Evolutionary conservation across 2,113 vertebrate genomes (phyloP).

Genomic region (Leucosticte australis): DNA sequence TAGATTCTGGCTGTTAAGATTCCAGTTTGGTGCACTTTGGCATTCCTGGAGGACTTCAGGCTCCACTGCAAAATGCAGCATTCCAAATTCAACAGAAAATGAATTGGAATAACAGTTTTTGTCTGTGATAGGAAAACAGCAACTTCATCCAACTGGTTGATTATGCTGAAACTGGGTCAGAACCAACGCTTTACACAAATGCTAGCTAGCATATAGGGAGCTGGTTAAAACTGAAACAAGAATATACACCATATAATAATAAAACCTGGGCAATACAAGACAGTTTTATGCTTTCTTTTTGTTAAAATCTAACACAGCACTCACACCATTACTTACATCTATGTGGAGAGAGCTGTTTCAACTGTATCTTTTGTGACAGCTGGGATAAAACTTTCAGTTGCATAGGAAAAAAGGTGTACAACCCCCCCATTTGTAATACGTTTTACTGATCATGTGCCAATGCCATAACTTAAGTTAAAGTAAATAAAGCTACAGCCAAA

Average conservation of each 20-base stretch:
- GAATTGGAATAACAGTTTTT: background rate
- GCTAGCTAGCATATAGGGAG: background rate
- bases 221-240: background rate
- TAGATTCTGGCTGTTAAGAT: background rate
- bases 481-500: background rate
- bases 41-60: background rate
- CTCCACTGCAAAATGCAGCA: background rate
- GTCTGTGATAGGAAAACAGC: background rate
- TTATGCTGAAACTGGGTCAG: background rate
- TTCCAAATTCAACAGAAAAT: background rate
- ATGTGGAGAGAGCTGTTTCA: background rate
- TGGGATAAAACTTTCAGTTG: background rate
- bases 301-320: background rate
- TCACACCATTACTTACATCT: background rate
- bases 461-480: background rate
- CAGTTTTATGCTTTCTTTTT: background rate
- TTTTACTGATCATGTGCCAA: background rate
- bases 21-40: background rate
- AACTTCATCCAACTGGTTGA: background rate
- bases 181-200: background rate
- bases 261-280: background rate
- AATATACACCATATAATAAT: background rate
- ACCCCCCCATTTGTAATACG: background rate
- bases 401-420: background rate
- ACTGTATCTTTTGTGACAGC: background rate